Conservation (phyloP, 2,888 invertebrate species). For the Agonopterix alstromeriana region DNA sequence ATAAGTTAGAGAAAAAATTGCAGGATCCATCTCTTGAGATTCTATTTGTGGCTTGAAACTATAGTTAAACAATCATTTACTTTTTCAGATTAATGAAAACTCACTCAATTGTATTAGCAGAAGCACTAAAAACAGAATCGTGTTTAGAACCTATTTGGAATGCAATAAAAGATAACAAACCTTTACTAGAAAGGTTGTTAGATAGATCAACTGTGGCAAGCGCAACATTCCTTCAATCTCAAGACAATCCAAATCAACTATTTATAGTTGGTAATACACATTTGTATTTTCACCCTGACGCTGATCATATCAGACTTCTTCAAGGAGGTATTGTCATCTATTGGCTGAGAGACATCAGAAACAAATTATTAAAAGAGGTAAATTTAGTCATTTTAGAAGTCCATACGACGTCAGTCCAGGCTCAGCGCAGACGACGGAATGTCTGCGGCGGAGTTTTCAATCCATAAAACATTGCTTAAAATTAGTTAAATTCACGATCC, state of each 20-base stretch:
- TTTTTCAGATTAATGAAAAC: too few relatives aligned
- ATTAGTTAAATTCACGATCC: too few relatives aligned
- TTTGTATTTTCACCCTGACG: conserved; percentile 94
- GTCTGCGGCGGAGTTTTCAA: too few relatives aligned
- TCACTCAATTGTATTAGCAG: conserved; percentile 69
- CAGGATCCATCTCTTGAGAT: background rate
- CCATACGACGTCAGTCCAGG: too few relatives aligned
- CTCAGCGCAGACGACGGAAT: too few relatives aligned
- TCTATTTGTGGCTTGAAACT: conserved; percentile 34
- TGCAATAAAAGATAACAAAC: conserved; percentile 75
- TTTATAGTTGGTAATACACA: conserved; percentile 91
- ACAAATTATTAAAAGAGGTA: conserved; percentile 47
- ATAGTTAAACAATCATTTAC: conserved; percentile 49
- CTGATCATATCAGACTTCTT: conserved; percentile 91
- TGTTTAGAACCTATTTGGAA: conserved; percentile 78
- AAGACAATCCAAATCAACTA: conserved; percentile 73
- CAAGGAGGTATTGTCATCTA: conserved; percentile 87
- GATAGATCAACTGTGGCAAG: conserved; percentile 82
- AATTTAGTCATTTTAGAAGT: background rate
- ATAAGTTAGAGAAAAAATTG: background rate
- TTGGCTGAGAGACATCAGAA: conserved; percentile 79
- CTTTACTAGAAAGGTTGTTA: conserved; percentile 75
- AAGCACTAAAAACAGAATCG: conserved; percentile 70
- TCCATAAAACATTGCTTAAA: too few relatives aligned
- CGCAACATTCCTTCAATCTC: conserved; percentile 76